Conservation (phyloP, 2,888 invertebrate genomes). For the Drosophila demipolita region DNA sequence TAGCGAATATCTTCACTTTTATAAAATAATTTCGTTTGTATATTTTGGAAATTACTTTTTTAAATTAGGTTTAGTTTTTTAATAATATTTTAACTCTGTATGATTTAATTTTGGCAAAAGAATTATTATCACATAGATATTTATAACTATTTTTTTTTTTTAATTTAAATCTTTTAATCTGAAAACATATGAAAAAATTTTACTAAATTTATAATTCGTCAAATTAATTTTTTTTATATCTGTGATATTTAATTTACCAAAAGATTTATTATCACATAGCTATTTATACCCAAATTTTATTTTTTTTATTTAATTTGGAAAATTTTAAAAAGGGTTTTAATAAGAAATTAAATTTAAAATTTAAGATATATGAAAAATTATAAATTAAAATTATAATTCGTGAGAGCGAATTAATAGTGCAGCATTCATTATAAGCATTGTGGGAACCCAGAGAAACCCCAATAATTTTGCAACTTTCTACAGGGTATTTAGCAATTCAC, state of each 20-base stretch:
- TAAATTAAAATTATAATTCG: neutral
- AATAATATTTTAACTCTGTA: accelerated
- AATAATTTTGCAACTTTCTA: neutral
- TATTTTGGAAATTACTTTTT: neutral
- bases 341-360: neutral
- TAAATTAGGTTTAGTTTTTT: neutral
- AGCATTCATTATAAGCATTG: neutral
- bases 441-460: no score
- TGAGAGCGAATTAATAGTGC: neutral
- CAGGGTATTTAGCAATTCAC: neutral
- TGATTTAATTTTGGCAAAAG: neutral
- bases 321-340: neutral
- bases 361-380: neutral
- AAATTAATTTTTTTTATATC: neutral
- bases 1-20: neutral
- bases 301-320: neutral
- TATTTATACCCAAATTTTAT: neutral
- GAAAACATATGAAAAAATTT: neutral
- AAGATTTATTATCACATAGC: neutral
- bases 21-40: neutral
- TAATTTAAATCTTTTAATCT: neutral
- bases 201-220: no score
- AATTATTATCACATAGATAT: neutral
- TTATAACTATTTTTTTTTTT: neutral
- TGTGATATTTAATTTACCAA: neutral